Base-by-base conservation (phyloP, 2,888 invertebrate genomes). In the Pammene fasciana region DNA sequence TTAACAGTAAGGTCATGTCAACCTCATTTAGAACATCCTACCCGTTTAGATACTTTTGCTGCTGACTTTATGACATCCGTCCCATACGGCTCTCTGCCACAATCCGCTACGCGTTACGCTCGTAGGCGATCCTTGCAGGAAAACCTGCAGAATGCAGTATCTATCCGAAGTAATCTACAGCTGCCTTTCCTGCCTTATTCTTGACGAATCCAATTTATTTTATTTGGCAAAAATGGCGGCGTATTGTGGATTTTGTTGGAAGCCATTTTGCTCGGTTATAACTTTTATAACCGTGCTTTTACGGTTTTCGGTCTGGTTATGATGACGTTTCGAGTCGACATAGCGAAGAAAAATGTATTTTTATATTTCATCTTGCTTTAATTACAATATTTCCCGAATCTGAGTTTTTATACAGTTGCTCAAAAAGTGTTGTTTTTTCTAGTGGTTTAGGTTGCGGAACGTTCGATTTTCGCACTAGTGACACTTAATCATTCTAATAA, bases 121-220 rank as follows among this genome's bases (percentile, higher is more conserved):
- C 26, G 26, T 26, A 26, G 26, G 2, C 26, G 26, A 26, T 26
- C 26, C 26, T 26, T 26, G 26, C 26, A 36, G 7, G 5, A 36
- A 36, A 36, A 7, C 38, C 8, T 18, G 18, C 0, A 26, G 2
- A 50, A 26, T 14, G 48, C 48, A 26, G 50, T 26, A 54, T 54
- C 54, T 54, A 54, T 6, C 6, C 8, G 13, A 34, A n/a, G 54
- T 34, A 34, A 34, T 26, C 54, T 10, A 50, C 38, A n/a, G 16
- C 38, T 41, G 38, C 38, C 60, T 38, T 38, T 38, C 36, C 36
- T 5, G 36, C 16, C 50, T 18, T 41, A 38, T 41, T 26, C 50
- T 52, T 52, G 50, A 52, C 62, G 62, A 41, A 62, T 62, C 62
- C 50, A 62, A 62, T 62, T 62, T 62, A 62, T 52, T 62, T 62